Conservation (phyloP, 92 coral and sea anemone genomes). For the Desmophyllum pertusum region DNA sequence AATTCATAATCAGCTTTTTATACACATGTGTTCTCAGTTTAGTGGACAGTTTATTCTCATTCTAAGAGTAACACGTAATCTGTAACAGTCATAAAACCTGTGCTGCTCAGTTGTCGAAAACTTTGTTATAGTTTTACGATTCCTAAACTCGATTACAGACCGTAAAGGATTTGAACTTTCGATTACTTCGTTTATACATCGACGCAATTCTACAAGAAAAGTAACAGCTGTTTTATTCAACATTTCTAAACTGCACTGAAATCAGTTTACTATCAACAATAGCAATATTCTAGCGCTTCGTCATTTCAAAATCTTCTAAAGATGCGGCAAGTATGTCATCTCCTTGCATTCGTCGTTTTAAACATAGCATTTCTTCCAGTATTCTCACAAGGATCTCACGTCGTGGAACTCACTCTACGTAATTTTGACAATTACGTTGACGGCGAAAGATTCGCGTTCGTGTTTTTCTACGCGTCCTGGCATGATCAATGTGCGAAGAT, state of each 20-base stretch:
- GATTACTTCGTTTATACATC: neutral
- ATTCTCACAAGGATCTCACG: conserved; percentile 28
- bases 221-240: neutral
- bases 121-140: neutral
- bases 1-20: conserved; percentile 1
- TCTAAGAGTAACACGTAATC: conserved; percentile 40
- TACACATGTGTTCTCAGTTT: conserved; percentile 36
- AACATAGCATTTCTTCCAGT: conserved; percentile 4
- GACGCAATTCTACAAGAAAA: neutral
- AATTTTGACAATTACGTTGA: conserved; percentile 73
- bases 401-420: conserved; percentile 52
- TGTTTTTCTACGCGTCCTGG: conserved; percentile 98
- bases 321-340: neutral
- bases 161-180: neutral
- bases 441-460: conserved; percentile 87
- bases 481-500: conserved; percentile 70
- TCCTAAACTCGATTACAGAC: neutral
- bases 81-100: neutral
- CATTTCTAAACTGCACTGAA: neutral
- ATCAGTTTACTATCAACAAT: neutral
- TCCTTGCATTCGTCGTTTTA: conserved; percentile 9
- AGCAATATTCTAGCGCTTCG: neutral
- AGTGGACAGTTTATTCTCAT: conserved; percentile 21
- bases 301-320: neutral
- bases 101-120: neutral